These are phyloP conservation scores for Pipistrellus kuhlii DNA, from an alignment of 2,797 vertebrate species.

Conservation along the genomic window DNA sequence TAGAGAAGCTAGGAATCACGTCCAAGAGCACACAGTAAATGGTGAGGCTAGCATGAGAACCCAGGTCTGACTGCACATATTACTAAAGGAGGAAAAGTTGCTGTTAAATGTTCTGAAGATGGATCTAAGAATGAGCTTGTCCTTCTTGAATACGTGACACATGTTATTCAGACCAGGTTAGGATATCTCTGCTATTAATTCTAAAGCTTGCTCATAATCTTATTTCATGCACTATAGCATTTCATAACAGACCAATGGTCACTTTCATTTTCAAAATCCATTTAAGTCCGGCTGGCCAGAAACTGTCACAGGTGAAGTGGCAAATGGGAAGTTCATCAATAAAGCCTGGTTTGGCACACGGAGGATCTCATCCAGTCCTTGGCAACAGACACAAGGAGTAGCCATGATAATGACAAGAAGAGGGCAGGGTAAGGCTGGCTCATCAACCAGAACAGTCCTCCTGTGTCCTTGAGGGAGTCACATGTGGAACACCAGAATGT, in stretches of 20 bases:
- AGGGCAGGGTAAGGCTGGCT: conserved; percentile 32
- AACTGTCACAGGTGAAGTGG: conserved; percentile 62
- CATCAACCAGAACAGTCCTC: conserved; percentile 33
- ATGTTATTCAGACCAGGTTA: conserved; percentile 65
- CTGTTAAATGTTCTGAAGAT: conserved; percentile 9
- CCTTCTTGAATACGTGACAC: conserved; percentile 27
- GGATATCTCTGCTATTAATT: conserved; percentile 55
- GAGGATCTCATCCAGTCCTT: conserved; percentile 40
- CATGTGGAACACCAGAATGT: background rate
- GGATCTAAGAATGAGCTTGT: conserved; percentile 42
- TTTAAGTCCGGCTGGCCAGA: conserved; percentile 74
- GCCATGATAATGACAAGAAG: conserved; percentile 1
- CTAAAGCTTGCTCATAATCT: conserved; percentile 68
- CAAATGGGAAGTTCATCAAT: conserved; percentile 66
- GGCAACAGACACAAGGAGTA: conserved; percentile 20
- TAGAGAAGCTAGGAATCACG: background rate
- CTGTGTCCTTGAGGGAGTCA: conserved; percentile 61
- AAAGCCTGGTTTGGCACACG: conserved; percentile 52
- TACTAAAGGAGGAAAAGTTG: conserved; percentile 22
- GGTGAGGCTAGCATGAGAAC: background rate
- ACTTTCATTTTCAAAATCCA: conserved; percentile 76
- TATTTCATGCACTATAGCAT: conserved; percentile 68
- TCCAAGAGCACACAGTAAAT: background rate
- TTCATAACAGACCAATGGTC: conserved; percentile 71
- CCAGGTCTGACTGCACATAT: background rate